Percentiles rank a stretch among this genome's conserved stretches.
Evolutionary conservation across 1,140 invertebrate species (phyloP).

Genomic region (Euwallacea fornicatus): DNA sequence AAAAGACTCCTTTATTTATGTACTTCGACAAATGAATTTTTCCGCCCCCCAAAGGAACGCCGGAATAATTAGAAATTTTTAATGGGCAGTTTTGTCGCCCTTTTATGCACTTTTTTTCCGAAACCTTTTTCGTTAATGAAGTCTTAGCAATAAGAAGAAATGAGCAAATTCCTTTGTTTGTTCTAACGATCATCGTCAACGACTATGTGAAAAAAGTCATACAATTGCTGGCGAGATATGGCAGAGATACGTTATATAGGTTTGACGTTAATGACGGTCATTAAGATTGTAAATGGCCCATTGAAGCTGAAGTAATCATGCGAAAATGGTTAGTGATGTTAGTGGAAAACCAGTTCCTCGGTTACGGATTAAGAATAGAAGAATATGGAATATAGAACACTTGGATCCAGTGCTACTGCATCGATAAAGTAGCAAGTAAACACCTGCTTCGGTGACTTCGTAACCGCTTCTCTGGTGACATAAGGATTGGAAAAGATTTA

Average conservation of each 20-base stretch:
- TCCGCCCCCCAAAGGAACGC: not conserved
- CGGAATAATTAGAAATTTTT: slow-evolving; percentile 16
- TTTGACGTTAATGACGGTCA: slow-evolving; percentile 33
- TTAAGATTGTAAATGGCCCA: slow-evolving; percentile 37
- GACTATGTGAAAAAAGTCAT: slow-evolving; percentile 18
- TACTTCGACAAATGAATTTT: slow-evolving; percentile 22
- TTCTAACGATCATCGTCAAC: slow-evolving; percentile 16
- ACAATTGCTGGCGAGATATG: slow-evolving; percentile 18
- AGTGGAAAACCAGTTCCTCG: slow-evolving; percentile 30
- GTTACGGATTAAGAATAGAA: slow-evolving; percentile 22
- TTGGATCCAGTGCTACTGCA: not conserved
- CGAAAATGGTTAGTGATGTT: slow-evolving; percentile 35
- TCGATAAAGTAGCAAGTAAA: slow-evolving; percentile 9
- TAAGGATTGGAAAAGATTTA: too few species aligned
- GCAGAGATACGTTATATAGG: slow-evolving; percentile 22
- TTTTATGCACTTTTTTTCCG: not conserved
- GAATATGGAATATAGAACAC: slow-evolving; percentile 36
- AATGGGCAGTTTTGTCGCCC: slow-evolving; percentile 1
- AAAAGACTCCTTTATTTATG: slow-evolving; percentile 21
- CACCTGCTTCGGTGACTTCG: not conserved
- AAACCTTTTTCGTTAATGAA: not conserved
- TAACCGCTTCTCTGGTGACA: not conserved
- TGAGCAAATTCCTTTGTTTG: slow-evolving; percentile 11
- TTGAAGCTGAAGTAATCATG: slow-evolving; percentile 37
- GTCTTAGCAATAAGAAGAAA: not conserved